Base-by-base conservation (phyloP, 2,888 invertebrate species). In the Apotomis turbidana region DNA sequence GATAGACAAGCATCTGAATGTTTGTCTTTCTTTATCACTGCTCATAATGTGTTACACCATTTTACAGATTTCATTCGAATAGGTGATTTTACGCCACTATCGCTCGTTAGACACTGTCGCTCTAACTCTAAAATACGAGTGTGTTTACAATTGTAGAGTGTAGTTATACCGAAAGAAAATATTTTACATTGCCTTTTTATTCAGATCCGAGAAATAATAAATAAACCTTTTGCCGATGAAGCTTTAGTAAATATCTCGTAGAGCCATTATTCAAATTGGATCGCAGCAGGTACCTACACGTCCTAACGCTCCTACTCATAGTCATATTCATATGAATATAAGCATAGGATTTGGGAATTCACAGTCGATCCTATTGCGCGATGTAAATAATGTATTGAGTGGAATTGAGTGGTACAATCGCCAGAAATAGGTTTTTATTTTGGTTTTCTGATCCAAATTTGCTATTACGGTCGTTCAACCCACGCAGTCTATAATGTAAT, bases 331-430 rank as follows among this genome's bases (percentile, higher is more conserved):
- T 51, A 61, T 36, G 46, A 57, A 62, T 36, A 58, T 67, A 49
- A 64, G 70, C 63, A 13, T 52, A 51, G 67, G 67, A 71, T 68
- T 71, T 68, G 61, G 67, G 67, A 57, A 57, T 71, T 62, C 57
- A 12, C 67, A 8, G 66, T 1, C 66, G 57, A 67, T 59, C 55
- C 13, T 46, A 68, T 57, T 71, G 66, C 60, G 71, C 66, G 55
- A 54, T 66, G 66, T 71, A 71, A 71, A 71, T 67, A 55, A 71
- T 49, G 61, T 71, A 67, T 67, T 67, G 61, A 71, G 49, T 61
- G 71, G 44, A 55, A 57, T 71, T 67, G 55, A 55, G 13, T 57
- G 51, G 15, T 44, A 57, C 57, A 49, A 54, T 58, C 59, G 67
- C 61, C 49, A 68, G 41, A 67, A 71, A 68, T 68, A 57, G 54